Evolutionary conservation across 2,113 vertebrate genomes (phyloP).

Genomic region (Percopsis transmontana): DNA sequence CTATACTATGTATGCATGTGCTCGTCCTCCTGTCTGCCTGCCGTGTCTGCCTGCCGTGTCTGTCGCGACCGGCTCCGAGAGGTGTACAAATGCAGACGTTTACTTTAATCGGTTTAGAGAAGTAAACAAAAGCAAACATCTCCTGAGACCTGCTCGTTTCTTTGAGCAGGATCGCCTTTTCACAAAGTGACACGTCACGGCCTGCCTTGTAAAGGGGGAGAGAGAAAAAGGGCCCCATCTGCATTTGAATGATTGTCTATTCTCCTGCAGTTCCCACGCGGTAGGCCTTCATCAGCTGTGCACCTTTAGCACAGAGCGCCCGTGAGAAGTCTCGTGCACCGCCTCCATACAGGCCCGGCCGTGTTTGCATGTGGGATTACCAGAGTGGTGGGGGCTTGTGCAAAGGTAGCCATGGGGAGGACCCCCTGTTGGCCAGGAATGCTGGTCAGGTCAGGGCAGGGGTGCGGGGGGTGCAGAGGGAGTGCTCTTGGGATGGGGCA

Average conservation of each 20-base stretch:
- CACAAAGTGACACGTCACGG: conserved; percentile 37
- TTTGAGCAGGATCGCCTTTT: neutral
- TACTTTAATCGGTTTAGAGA: too few species aligned
- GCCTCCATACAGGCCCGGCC: conserved; percentile 53
- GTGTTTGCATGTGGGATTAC: conserved; percentile 90
- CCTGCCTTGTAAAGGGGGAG: conserved; percentile 13
- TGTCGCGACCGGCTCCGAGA: too few species aligned
- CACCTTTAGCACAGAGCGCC: conserved; percentile 56
- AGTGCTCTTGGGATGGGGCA: conserved; percentile 79
- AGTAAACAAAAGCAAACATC: too few species aligned
- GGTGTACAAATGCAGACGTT: too few species aligned
- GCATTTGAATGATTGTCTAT: conserved; percentile 48
- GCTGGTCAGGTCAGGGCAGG: conserved; percentile 80
- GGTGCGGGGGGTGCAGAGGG: conserved; percentile 67
- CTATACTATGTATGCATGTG: too few species aligned
- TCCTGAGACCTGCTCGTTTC: too few species aligned
- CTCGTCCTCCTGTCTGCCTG: too few species aligned
- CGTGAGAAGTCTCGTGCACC: conserved; percentile 71
- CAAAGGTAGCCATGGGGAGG: conserved; percentile 88
- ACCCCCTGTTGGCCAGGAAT: conserved; percentile 83
- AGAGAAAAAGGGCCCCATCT: conserved; percentile 38
- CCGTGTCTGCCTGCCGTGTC: too few species aligned
- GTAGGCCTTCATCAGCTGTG: conserved; percentile 39
- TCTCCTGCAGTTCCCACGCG: conserved; percentile 63
- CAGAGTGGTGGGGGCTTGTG: conserved; percentile 54